Evolutionary conservation across 2,888 invertebrate species (phyloP).

Genomic region (Acrobasis repandana): DNA sequence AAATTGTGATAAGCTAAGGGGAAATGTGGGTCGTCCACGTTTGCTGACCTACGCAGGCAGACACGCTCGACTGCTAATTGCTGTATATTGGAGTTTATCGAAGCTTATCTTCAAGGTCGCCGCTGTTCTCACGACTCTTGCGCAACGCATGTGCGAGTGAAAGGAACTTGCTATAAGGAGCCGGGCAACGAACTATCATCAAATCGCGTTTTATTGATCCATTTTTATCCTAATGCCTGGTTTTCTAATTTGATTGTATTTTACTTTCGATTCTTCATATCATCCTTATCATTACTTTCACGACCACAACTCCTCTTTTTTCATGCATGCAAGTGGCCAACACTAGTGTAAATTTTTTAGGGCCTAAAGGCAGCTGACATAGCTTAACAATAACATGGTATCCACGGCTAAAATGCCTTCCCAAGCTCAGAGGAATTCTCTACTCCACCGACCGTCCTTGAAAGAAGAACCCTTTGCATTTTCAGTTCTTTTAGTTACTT

Average conservation of each 20-base stretch:
- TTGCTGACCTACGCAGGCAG: slow-evolving; percentile 10
- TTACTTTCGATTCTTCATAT: too few species aligned
- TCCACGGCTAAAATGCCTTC: too few species aligned
- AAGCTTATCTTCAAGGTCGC: slow-evolving; percentile 46
- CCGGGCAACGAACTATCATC: slow-evolving; percentile 53
- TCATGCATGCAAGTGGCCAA: too few species aligned
- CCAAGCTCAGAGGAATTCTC: too few species aligned
- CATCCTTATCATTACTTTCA: too few species aligned
- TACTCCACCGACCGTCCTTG: too few species aligned
- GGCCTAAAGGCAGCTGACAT: too few species aligned
- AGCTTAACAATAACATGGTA: too few species aligned
- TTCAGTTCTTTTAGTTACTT: slow-evolving; percentile 60
- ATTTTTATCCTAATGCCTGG: neutral
- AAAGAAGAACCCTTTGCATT: too few species aligned
- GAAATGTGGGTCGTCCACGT: slow-evolving; percentile 2
- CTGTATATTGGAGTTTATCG: slow-evolving; percentile 33
- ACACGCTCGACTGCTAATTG: slow-evolving; percentile 17
- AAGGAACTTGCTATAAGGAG: slow-evolving; percentile 48
- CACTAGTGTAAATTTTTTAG: too few species aligned
- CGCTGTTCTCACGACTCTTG: slow-evolving; percentile 47
- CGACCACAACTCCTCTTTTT: too few species aligned
- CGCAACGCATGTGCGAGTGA: slow-evolving; percentile 62
- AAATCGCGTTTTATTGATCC: slow-evolving; percentile 29
- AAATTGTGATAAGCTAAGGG: slow-evolving; percentile 8
- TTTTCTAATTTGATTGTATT: too few species aligned